Percentiles rank a stretch among this genome's conserved stretches.
These are phyloP conservation scores for Mormyrus proboscirostris DNA, from an alignment of 2,797 vertebrate genomes.

Conservation along the genomic window DNA sequence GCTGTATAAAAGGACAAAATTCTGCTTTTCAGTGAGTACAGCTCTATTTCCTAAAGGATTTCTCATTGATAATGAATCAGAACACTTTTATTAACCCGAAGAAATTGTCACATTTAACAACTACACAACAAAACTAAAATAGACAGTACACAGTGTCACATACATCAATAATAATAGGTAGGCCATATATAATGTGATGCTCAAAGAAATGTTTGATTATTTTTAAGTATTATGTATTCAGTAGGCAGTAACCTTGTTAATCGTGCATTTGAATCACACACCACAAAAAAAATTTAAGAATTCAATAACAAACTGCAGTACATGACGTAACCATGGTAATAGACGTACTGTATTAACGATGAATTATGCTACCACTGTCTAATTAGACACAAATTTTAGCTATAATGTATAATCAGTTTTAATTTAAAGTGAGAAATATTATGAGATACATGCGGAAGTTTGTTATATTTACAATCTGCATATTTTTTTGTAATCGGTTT, in stretches of 20 bases:
- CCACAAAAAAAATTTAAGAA: not conserved
- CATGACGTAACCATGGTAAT: not conserved
- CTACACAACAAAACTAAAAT: not conserved
- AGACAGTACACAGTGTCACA: not conserved
- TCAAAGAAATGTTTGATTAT: not conserved
- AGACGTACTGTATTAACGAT: not conserved
- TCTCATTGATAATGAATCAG: not conserved
- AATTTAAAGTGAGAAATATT: not conserved
- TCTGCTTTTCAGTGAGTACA: not conserved
- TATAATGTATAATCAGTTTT: not conserved
- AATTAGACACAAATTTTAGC: not conserved
- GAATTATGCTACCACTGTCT: not conserved
- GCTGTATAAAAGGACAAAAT: not conserved
- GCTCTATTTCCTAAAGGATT: not conserved
- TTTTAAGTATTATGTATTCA: not conserved
- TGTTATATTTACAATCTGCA: not conserved
- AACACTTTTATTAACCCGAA: not conserved
- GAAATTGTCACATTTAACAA: not conserved
- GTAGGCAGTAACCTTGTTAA: not conserved
- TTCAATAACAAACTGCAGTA: not conserved
- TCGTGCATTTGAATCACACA: not conserved
- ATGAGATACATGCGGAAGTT: not conserved
- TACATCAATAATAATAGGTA: not conserved
- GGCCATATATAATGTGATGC: not conserved
- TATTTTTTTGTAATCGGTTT: not conserved